Percentiles rank a stretch among this genome's conserved stretches.
phyloP scores from a whole-genome alignment of 2,113 vertebrate species.

The Callochromis pleurospilus region DNA sequence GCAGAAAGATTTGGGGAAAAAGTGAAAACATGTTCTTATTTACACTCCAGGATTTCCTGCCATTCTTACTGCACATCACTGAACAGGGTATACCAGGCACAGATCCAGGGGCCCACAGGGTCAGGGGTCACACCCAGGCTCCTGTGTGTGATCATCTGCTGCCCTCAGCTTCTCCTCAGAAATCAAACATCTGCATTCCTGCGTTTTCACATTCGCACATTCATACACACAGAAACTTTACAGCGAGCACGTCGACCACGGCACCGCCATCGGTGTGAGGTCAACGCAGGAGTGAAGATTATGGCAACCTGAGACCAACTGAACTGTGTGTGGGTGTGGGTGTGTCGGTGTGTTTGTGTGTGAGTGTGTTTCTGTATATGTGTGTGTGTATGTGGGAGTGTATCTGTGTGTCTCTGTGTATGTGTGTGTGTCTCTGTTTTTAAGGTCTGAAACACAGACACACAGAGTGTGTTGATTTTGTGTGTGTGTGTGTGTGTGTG shows the following conservation, averaged over 20 bases:
- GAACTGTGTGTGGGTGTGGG: background rate
- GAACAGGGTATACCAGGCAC: background rate
- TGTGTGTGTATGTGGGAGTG: background rate
- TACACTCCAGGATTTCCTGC: constrained; percentile 68
- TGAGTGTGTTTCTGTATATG: background rate
- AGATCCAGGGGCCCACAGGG: background rate
- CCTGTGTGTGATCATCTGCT: background rate
- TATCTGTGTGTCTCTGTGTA: background rate
- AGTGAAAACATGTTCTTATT: constrained; percentile 32
- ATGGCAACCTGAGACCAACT: background rate
- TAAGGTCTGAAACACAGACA: background rate
- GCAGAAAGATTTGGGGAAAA: constrained; percentile 43
- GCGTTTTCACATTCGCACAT: background rate
- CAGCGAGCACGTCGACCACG: background rate
- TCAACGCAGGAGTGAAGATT: background rate
- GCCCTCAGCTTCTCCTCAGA: background rate
- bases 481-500: background rate
- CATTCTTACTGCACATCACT: background rate
- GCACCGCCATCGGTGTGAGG: background rate
- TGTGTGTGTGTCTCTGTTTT: background rate
- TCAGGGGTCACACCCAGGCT: background rate
- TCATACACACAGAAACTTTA: background rate
- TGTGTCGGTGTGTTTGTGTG: background rate
- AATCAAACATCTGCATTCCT: background rate
- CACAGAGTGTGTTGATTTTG: background rate